Evolutionary conservation across 2,113 vertebrate species (phyloP), one percentile per base, ranked within the genome.

Genomic region (Hemicordylus capensis): DNA sequence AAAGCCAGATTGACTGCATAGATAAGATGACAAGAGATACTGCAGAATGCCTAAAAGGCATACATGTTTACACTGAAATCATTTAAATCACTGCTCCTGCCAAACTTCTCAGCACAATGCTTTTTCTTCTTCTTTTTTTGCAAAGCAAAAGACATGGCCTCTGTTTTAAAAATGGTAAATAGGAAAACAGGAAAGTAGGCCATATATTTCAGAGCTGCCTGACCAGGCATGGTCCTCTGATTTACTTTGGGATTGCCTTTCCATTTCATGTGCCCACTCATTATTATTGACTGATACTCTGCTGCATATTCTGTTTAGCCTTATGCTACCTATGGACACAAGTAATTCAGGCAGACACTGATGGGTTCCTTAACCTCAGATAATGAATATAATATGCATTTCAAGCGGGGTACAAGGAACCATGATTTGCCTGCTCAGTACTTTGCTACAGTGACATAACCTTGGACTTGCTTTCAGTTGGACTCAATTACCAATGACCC

Each of bases 1-100:
- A 46, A 6, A 46, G 0, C 42, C 42, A 1, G 37, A 0, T 24
- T 1, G 31, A 0, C 22, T 19, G n/a, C 0, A 14, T n/a, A 81
- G 44, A 51, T 1, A 12, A 4, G 10, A 37, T 37, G 20, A 54
- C 34, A 1, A 42, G 81, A 26, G 56, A 73, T 48, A 28, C 42
- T 51, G 63, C 44, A 31, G 73, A n/a, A 77, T 42, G 15, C 64
- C 48, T 42, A 26, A 56, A 54, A 67, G 48, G 37, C 31, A 39
- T 31, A 44, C 12, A n/a, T n/a, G n/a, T 54, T 54, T 54, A 51
- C 17, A 14, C 6, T 10, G 51, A 15, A 54, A 17, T 31, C 46
- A 22, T 48, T 28, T 48, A 26, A 37, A 26, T 19, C 63, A 34
- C 66, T 58, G 66, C 46, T 28, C 31, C 42, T 74, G 56, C 12